Conservation (phyloP, 2,797 vertebrate species). For the Toxotes lorentzi region DNA sequence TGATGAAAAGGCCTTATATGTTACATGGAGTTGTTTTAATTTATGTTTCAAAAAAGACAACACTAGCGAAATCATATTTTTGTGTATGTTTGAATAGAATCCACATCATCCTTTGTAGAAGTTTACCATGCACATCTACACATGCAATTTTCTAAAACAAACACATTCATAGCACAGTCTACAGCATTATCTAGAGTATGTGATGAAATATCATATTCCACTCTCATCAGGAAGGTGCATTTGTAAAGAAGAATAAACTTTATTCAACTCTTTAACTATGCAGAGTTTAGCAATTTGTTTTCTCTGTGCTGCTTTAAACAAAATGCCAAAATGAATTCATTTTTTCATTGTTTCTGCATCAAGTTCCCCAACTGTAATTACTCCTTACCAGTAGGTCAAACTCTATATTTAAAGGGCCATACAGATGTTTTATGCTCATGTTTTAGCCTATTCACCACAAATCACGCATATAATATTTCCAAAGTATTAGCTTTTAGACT, state of each 20-base stretch:
- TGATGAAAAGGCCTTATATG: slow-evolving; percentile 49
- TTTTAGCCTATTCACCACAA: slow-evolving; percentile 18
- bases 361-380: neutral
- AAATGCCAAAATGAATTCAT: slow-evolving; percentile 21
- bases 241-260: slow-evolving; percentile 34
- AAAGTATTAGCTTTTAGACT: slow-evolving; percentile 2
- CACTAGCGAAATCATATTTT: slow-evolving; percentile 11
- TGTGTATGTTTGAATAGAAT: slow-evolving; percentile 8
- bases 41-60: slow-evolving; percentile 7
- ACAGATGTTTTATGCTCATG: neutral
- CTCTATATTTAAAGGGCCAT: neutral
- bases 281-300: neutral
- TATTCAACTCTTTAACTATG: neutral
- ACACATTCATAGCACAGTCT: slow-evolving; percentile 39
- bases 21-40: neutral
- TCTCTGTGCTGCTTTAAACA: neutral
- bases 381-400: neutral
- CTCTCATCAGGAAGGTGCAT: slow-evolving; percentile 25
- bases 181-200: slow-evolving; percentile 18
- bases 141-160: slow-evolving; percentile 45
- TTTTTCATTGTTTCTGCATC: neutral
- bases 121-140: slow-evolving; percentile 19
- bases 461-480: slow-evolving; percentile 10
- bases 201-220: slow-evolving; percentile 1
- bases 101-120: neutral